A percentile compares a stretch with the other conserved stretches of the same genome.
Conservation (phyloP, 2,797 vertebrate species). For the Pseudocheirus occidentalis region DNA sequence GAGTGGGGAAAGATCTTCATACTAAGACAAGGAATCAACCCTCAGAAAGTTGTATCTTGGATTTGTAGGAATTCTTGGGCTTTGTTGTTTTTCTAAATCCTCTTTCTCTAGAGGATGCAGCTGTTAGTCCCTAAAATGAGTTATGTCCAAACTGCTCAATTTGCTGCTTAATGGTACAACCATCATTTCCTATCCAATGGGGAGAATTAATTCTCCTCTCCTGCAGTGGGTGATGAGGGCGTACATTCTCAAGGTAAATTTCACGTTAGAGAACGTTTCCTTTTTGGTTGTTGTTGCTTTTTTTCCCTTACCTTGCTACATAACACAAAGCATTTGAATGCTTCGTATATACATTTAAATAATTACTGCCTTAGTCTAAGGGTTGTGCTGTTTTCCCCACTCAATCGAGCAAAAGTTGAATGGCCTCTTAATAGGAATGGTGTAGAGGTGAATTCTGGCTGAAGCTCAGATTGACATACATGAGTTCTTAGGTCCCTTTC, state of each 20-base stretch:
- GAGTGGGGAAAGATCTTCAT: background rate
- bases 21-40: background rate
- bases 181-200: background rate
- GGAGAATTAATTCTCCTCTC: constrained; percentile 6
- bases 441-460: background rate
- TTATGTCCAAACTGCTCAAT: background rate
- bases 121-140: background rate
- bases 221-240: background rate
- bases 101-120: background rate
- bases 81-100: background rate
- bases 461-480: background rate
- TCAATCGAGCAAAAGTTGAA: background rate
- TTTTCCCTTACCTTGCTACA: background rate
- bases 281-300: constrained; percentile 23
- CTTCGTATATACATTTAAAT: background rate
- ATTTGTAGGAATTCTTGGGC: background rate
- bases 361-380: background rate
- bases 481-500: background rate
- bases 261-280: constrained; percentile 8
- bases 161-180: background rate
- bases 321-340: background rate
- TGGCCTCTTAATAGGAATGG: background rate
- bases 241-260: background rate
- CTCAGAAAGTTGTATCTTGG: background rate
- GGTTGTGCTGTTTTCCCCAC: background rate